phyloP scores from a whole-genome alignment of 2,113 vertebrate genomes.

The Hydropotes inermis region DNA sequence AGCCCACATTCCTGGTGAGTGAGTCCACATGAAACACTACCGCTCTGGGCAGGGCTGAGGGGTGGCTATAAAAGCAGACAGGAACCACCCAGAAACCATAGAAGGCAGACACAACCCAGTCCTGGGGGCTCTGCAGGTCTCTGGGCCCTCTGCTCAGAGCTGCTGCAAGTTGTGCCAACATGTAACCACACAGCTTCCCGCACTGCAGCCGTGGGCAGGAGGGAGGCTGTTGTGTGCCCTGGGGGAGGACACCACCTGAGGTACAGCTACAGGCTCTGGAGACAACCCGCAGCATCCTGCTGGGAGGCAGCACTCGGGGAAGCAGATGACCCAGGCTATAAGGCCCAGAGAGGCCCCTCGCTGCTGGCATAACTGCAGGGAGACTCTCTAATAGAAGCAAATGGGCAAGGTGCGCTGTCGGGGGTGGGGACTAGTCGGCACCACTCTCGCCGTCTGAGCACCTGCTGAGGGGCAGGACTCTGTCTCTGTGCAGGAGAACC shows the following conservation, averaged over 20 bases:
- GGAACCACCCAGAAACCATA: slow-evolving; percentile 50
- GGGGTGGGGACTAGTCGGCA: not conserved
- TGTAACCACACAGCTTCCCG: not conserved
- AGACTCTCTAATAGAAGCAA: slow-evolving; percentile 58
- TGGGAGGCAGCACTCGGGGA: not conserved
- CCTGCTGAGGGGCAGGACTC: not conserved
- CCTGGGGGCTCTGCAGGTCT: not conserved
- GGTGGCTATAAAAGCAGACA: not conserved
- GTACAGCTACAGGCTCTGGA: not conserved
- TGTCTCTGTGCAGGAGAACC: not conserved
- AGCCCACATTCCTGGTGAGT: not conserved
- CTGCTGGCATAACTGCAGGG: slow-evolving; percentile 58
- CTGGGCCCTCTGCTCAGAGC: not conserved
- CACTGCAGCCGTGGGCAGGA: not conserved
- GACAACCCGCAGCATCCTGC: not conserved
- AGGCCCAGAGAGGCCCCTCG: slow-evolving; percentile 61
- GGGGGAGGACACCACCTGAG: not conserved
- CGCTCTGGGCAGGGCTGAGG: not conserved
- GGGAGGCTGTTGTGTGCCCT: not conserved
- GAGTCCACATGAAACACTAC: not conserved
- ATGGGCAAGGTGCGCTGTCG: fast-evolving
- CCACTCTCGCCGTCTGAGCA: not conserved
- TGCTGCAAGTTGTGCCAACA: not conserved
- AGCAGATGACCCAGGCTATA: not conserved
- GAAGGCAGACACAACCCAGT: slow-evolving; percentile 2